phyloP scores from a whole-genome alignment of 2,797 vertebrate genomes.

The Peromyscus melanophrys region DNA sequence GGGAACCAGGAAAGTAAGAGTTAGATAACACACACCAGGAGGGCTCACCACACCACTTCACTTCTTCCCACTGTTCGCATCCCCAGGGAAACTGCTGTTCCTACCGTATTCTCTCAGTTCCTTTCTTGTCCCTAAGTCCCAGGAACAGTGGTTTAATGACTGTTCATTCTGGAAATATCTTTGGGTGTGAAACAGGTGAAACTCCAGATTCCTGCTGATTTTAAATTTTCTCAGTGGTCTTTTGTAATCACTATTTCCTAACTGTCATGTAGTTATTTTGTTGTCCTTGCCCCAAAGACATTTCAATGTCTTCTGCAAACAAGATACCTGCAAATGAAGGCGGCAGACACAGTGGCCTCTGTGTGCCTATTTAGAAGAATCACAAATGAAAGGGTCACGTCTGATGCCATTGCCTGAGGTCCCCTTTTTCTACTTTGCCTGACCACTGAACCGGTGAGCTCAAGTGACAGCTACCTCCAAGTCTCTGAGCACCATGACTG shows the following conservation, averaged over 20 bases:
- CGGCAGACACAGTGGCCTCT: not conserved
- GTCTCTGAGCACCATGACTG: not conserved
- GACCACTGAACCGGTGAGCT: slow-evolving; percentile 6
- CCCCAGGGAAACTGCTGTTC: not conserved
- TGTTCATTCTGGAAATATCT: not conserved
- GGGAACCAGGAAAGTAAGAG: not conserved
- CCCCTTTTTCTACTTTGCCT: slow-evolving; percentile 57
- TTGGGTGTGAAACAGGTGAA: not conserved
- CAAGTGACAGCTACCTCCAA: slow-evolving; percentile 36
- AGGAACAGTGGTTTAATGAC: not conserved
- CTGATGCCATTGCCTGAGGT: not conserved
- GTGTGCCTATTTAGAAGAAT: not conserved
- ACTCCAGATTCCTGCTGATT: not conserved
- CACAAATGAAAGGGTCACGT: not conserved
- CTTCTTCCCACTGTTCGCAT: not conserved
- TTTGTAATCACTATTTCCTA: not conserved
- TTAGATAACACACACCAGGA: not conserved
- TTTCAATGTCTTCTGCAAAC: not conserved
- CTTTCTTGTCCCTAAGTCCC: not conserved
- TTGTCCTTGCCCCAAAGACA: not conserved
- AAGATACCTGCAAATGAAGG: not conserved
- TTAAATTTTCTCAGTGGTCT: not conserved
- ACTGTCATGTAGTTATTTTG: not conserved
- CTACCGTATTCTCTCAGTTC: not conserved
- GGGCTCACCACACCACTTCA: fast-evolving